These are phyloP conservation scores for Scaptodrosophila latifasciaeformis DNA, from an alignment of 2,888 invertebrate species.

Conservation along the genomic window DNA sequence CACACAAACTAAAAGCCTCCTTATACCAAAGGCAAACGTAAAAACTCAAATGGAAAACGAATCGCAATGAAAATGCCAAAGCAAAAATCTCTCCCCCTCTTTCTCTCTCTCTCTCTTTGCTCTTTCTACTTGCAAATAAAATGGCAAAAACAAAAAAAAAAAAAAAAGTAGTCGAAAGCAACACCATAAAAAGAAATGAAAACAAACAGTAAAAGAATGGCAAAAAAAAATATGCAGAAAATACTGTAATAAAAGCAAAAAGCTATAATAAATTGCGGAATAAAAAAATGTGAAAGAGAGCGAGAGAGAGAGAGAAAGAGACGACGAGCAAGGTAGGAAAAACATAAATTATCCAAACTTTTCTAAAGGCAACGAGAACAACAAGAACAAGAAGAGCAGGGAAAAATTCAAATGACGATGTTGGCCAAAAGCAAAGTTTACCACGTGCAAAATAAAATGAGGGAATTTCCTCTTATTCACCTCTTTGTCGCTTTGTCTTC, in stretches of 20 bases:
- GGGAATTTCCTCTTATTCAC: not conserved
- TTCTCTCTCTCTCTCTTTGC: not conserved
- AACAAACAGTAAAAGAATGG: slow-evolving; percentile 20
- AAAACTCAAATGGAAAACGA: too few relatives aligned
- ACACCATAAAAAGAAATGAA: not conserved
- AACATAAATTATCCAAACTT: not conserved
- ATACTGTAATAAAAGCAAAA: slow-evolving; percentile 6
- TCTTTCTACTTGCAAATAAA: too few relatives aligned
- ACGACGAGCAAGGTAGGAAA: not conserved
- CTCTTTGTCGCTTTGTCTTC: too few relatives aligned
- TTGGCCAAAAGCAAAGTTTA: slow-evolving; percentile 2
- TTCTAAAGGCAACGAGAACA: slow-evolving; percentile 1
- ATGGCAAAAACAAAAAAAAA: slow-evolving; percentile 20
- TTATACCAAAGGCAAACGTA: slow-evolving; percentile 21
- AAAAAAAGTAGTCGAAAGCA: slow-evolving; percentile 3
- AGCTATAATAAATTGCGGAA: not conserved
- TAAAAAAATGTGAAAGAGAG: not conserved
- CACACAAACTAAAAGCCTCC: slow-evolving; percentile 33
- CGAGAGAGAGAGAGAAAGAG: not conserved
- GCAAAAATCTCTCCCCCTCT: slow-evolving; percentile 18
- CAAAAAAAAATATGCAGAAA: slow-evolving; percentile 25
- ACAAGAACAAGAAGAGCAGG: not conserved
- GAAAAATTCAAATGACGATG: too few relatives aligned
- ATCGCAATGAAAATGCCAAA: slow-evolving; percentile 44
- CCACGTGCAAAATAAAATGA: slow-evolving; percentile 3